Conservation (phyloP, 2,888 invertebrate species). For the Slavum lentiscoides region DNA sequence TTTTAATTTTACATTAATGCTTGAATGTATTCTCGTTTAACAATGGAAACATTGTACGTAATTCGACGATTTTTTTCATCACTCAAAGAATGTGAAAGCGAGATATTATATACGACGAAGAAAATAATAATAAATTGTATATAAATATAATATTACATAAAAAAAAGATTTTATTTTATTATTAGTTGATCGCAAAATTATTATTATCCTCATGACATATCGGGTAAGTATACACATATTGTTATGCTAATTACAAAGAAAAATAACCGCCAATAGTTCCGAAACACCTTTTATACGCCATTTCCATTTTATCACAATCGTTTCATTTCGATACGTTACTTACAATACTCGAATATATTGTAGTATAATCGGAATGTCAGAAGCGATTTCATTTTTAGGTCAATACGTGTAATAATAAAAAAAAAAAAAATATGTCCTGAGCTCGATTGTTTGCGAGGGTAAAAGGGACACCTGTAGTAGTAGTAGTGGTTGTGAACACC, state of each 20-base stretch:
- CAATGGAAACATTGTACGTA: not conserved
- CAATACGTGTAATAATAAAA: conserved; percentile 11
- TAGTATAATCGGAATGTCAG: conserved; percentile 32
- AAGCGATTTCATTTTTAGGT: conserved; percentile 46
- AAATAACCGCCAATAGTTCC: not conserved
- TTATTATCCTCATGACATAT: conserved; percentile 11
- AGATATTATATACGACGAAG: conserved; percentile 4
- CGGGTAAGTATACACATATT: not conserved
- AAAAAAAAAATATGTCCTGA: conserved; percentile 32
- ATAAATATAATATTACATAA: no score
- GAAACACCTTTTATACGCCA: conserved; percentile 9
- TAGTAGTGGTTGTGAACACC: conserved; percentile 24
- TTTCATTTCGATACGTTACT: conserved; percentile 13
- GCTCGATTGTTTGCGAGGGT: conserved; percentile 28
- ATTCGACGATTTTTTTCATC: conserved; percentile 14
- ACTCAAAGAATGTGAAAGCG: conserved; percentile 13
- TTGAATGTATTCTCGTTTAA: not conserved
- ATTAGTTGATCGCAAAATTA: conserved; percentile 9
- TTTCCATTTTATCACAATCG: conserved; percentile 30
- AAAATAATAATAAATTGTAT: conserved; percentile 28
- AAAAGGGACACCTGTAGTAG: conserved; percentile 39
- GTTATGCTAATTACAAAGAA: conserved; percentile 35
- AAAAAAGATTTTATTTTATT: conserved; percentile 33
- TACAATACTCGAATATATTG: not conserved
- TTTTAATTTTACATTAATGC: not conserved